Percentiles rank a stretch among this genome's conserved stretches.
Evolutionary conservation across 2,797 vertebrate species (phyloP).

Genomic region (Lutjanus argentimaculatus): DNA sequence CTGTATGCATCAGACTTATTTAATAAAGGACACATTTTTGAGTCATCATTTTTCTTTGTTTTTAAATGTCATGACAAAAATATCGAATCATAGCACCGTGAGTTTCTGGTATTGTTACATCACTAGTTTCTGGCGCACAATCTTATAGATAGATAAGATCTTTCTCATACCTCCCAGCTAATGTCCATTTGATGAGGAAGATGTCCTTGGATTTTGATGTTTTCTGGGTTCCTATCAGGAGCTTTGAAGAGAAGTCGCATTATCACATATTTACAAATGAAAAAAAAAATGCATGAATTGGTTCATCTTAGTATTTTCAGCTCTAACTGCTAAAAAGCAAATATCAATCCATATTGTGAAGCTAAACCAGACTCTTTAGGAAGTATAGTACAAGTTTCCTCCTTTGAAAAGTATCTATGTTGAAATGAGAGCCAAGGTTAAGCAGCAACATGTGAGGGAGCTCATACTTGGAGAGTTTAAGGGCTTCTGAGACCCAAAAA

Average conservation of each 20-base stretch:
- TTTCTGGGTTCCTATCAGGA: constrained; percentile 94
- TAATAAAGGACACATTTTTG: no score
- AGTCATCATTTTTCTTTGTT: no score
- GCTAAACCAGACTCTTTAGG: not conserved
- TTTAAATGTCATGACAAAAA: no score
- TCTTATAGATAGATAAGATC: not conserved
- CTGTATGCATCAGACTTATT: no score
- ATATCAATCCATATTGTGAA: not conserved
- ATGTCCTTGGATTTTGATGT: constrained; percentile 90
- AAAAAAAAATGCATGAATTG: not conserved
- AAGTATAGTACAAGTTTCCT: not conserved
- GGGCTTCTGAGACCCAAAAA: constrained; percentile 17
- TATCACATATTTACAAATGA: not conserved
- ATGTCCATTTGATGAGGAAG: constrained; percentile 95
- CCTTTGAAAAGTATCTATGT: constrained; percentile 25
- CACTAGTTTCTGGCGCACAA: not conserved
- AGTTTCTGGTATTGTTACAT: no score
- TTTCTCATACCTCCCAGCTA: constrained; percentile 92
- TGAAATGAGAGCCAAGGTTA: constrained; percentile 30
- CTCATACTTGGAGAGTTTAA: constrained; percentile 19
- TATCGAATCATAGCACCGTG: no score
- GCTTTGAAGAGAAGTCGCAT: constrained; percentile 81
- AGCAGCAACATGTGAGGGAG: constrained; percentile 22
- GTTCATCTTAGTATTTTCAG: not conserved
- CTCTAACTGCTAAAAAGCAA: constrained; percentile 6